phyloP scores from a whole-genome alignment of 2,797 vertebrate genomes.

The Heteromormyrus szaboi region DNA sequence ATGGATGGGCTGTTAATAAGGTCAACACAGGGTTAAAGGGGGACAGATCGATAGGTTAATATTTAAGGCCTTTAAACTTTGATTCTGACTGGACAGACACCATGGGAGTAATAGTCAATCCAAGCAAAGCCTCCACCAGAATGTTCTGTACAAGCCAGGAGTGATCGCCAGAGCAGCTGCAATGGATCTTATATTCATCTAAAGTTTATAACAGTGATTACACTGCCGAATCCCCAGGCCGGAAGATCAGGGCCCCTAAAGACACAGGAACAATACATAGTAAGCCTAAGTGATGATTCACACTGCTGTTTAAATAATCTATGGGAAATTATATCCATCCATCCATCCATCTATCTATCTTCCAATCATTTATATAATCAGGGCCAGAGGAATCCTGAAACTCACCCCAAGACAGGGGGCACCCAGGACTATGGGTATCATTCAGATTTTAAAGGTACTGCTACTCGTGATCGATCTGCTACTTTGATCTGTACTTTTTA shows the following conservation, averaged over 20 bases:
- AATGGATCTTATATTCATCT: background rate
- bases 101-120: slow-evolving; percentile 68
- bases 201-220: background rate
- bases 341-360: background rate
- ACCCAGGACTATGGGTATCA: background rate
- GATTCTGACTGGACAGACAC: slow-evolving; percentile 66
- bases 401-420: background rate
- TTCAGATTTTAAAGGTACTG: background rate
- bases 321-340: background rate
- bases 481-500: background rate
- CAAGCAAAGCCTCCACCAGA: slow-evolving; percentile 15
- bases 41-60: slow-evolving; percentile 74
- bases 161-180: background rate
- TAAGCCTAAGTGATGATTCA: background rate
- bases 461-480: background rate
- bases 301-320: background rate
- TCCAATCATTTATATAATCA: background rate
- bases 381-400: background rate
- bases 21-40: slow-evolving; percentile 49
- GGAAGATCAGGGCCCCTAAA: background rate
- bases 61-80: slow-evolving; percentile 72
- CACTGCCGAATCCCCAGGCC: background rate
- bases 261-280: background rate
- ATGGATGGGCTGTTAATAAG: slow-evolving; percentile 67
- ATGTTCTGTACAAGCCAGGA: background rate